Conservation (phyloP, 2,888 invertebrate genomes). For the Gasteruption jaculator region DNA sequence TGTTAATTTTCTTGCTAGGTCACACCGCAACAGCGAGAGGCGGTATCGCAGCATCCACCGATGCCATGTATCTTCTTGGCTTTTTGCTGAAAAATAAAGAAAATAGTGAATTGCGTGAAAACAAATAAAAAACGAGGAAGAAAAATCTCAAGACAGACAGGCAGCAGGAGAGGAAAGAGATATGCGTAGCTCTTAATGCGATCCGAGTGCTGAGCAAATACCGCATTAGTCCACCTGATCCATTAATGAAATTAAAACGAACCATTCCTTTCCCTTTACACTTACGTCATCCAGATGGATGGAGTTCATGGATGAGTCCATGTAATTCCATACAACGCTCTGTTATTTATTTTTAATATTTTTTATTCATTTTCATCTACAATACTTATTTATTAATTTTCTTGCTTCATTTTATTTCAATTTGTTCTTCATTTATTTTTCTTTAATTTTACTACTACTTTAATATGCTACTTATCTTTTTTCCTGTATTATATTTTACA, state of each 20-base stretch:
- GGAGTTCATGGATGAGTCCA: conserved; percentile 4
- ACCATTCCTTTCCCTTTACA: conserved; percentile 17
- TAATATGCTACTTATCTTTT: too few species aligned
- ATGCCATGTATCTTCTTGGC: too few species aligned
- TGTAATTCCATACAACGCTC: too few species aligned
- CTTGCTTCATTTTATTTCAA: too few species aligned
- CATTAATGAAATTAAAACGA: conserved; percentile 45
- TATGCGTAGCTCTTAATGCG: conserved; percentile 33
- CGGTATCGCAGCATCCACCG: too few species aligned
- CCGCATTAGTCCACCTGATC: conserved; percentile 40
- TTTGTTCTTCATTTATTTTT: too few species aligned
- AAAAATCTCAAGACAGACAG: conserved; percentile 6
- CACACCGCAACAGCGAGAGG: conserved; percentile 15
- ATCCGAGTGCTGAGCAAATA: conserved; percentile 43
- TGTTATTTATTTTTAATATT: too few species aligned
- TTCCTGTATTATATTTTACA: too few species aligned
- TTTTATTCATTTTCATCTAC: too few species aligned
- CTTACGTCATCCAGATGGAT: not conserved
- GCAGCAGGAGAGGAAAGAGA: conserved; percentile 10
- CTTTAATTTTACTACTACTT: too few species aligned
- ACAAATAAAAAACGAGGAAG: conserved; percentile 2
- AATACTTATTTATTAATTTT: too few species aligned
- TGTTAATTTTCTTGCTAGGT: conserved; percentile 43
- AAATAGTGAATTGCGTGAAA: not conserved
- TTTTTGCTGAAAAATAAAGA: not conserved